phyloP scores from a whole-genome alignment of 2,113 vertebrate genomes.

The Urocitellus parryii region DNA sequence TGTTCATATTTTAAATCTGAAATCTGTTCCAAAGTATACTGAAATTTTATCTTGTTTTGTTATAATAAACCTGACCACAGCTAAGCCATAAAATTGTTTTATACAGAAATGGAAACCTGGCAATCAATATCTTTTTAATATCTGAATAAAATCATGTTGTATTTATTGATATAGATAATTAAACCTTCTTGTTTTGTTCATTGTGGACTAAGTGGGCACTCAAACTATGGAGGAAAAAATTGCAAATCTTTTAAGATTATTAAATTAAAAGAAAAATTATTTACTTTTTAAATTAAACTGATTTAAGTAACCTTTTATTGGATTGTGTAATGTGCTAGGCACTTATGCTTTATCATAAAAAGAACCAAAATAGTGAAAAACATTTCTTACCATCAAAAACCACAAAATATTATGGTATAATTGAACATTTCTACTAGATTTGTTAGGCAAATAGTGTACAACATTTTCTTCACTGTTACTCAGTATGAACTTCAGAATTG shows the following conservation, averaged over 20 bases:
- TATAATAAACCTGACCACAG: not conserved
- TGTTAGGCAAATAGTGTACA: not conserved
- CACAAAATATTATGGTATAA: not conserved
- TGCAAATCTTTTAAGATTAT: constrained; percentile 9
- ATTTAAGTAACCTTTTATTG: constrained; percentile 36
- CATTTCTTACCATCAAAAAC: not conserved
- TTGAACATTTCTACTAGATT: not conserved
- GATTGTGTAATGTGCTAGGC: not conserved
- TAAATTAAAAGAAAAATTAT: constrained; percentile 32
- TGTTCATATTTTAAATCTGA: constrained; percentile 22
- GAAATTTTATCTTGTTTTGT: constrained; percentile 30
- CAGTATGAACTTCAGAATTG: constrained; percentile 29
- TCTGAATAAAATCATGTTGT: constrained; percentile 46
- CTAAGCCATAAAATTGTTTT: constrained; percentile 42
- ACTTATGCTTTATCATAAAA: constrained; percentile 4
- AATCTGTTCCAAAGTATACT: constrained; percentile 20
- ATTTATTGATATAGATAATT: constrained; percentile 40
- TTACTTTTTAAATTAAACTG: constrained; percentile 8
- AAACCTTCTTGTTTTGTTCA: not conserved
- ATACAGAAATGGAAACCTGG: not conserved
- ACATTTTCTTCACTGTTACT: not conserved
- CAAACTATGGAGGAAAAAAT: not conserved
- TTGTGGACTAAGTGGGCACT: constrained; percentile 18
- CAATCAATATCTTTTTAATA: not conserved
- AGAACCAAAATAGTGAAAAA: constrained; percentile 2